Conservation (phyloP, 2,888 invertebrate genomes). For the Parnassius orleans region DNA sequence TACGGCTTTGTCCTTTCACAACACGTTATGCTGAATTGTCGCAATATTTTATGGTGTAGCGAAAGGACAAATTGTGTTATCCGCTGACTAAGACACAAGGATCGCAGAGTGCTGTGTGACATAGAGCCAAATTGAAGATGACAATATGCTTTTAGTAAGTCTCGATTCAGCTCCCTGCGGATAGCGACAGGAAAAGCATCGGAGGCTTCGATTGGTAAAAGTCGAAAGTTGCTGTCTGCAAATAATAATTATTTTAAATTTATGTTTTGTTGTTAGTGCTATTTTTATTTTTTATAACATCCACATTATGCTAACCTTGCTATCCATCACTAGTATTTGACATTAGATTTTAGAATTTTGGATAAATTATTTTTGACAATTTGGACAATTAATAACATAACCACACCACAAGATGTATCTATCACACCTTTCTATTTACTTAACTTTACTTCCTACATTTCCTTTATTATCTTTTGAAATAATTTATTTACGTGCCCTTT, state of each 20-base stretch:
- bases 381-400: too few relatives aligned
- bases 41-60: constrained; percentile 50
- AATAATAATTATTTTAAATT: neutral
- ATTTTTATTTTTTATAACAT: too few relatives aligned
- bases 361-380: too few relatives aligned
- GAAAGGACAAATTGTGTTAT: constrained; percentile 66
- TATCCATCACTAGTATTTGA: too few relatives aligned
- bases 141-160: constrained; percentile 76
- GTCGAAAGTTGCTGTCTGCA: constrained; percentile 24
- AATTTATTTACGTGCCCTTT: too few relatives aligned
- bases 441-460: too few relatives aligned
- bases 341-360: too few relatives aligned
- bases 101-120: constrained; percentile 54
- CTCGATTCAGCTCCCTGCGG: constrained; percentile 46
- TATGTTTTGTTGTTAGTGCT: neutral
- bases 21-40: constrained; percentile 7
- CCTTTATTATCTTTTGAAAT: too few relatives aligned
- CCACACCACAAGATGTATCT: too few relatives aligned
- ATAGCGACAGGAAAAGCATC: constrained; percentile 58
- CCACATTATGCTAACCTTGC: too few relatives aligned
- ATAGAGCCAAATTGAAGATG: constrained; percentile 65
- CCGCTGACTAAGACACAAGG: constrained; percentile 30
- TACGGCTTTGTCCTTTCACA: constrained; percentile 3
- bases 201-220: constrained; percentile 35
- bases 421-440: too few relatives aligned